phyloP scores from a whole-genome alignment of 1,140 invertebrate species.

The Calosoma granatense region DNA sequence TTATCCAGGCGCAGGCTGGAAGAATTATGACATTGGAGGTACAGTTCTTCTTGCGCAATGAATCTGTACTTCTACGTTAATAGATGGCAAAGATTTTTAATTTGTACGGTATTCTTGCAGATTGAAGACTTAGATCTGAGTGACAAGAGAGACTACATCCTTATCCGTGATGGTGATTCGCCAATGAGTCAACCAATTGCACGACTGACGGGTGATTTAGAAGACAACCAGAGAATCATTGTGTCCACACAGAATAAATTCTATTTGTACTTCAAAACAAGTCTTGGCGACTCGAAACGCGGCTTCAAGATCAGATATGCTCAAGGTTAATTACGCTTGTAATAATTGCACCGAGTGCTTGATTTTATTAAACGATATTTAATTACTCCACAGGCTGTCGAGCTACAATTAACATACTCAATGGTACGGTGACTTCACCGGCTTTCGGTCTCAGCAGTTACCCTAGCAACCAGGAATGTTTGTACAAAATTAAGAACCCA shows the following conservation, averaged over 20 bases:
- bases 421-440: constrained; percentile 79
- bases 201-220: constrained; percentile 63
- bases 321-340: constrained; percentile 46
- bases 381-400: constrained; percentile 45
- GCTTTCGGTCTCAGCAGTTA: constrained; percentile 75
- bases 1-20: constrained; percentile 78
- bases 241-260: constrained; percentile 83
- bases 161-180: constrained; percentile 79
- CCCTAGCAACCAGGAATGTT: constrained; percentile 86
- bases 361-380: constrained; percentile 10
- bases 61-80: background rate
- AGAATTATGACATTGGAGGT: constrained; percentile 80
- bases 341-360: background rate
- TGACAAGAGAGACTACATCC: constrained; percentile 72
- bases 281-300: constrained; percentile 72
- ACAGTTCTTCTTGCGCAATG: constrained; percentile 16
- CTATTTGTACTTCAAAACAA: constrained; percentile 88
- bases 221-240: constrained; percentile 72
- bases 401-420: constrained; percentile 66
- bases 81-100: background rate
- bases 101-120: constrained; percentile 36
- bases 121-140: constrained; percentile 84
- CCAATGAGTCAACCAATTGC: constrained; percentile 77
- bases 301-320: constrained; percentile 88
- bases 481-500: constrained; percentile 78